Percentiles rank a stretch among this genome's conserved stretches.
Conservation (phyloP, 2,888 invertebrate genomes). For the Antitype chi region DNA sequence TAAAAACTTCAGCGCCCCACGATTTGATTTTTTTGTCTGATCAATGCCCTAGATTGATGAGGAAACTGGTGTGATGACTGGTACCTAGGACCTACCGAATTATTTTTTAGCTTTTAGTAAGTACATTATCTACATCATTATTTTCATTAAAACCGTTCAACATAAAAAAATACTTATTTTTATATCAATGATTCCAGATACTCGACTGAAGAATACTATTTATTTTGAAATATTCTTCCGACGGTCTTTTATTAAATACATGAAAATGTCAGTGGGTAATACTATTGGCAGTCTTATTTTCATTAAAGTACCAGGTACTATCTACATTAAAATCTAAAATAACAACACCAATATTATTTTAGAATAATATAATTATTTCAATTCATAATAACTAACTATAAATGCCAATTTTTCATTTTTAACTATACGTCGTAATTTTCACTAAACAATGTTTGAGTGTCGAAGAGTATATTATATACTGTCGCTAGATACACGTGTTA, state of each 20-base stretch:
- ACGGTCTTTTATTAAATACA: neutral
- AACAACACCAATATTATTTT: conserved; percentile 88
- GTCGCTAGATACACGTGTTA: conserved; percentile 73
- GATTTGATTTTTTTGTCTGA: too few species aligned
- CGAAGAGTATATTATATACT: conserved; percentile 73
- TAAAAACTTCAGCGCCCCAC: too few species aligned
- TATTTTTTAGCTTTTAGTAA: too few species aligned
- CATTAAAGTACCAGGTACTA: conserved; percentile 17
- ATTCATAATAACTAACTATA: conserved; percentile 91
- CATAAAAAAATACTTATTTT: too few species aligned
- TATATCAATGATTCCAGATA: neutral
- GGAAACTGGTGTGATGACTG: too few species aligned
- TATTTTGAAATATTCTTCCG: neutral
- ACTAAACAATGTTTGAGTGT: conserved; percentile 84
- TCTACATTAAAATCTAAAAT: conserved; percentile 73
- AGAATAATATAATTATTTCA: conserved; percentile 91
- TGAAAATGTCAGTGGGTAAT: neutral
- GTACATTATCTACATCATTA: too few species aligned
- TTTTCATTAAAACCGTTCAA: too few species aligned
- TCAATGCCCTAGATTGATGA: too few species aligned
- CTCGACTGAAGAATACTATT: neutral
- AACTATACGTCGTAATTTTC: conserved; percentile 84
- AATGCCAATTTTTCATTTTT: conserved; percentile 86
- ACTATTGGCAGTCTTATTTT: neutral
- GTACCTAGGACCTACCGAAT: too few species aligned